Conservation (phyloP, 2,113 vertebrate genomes). For the Plecotus auritus region DNA sequence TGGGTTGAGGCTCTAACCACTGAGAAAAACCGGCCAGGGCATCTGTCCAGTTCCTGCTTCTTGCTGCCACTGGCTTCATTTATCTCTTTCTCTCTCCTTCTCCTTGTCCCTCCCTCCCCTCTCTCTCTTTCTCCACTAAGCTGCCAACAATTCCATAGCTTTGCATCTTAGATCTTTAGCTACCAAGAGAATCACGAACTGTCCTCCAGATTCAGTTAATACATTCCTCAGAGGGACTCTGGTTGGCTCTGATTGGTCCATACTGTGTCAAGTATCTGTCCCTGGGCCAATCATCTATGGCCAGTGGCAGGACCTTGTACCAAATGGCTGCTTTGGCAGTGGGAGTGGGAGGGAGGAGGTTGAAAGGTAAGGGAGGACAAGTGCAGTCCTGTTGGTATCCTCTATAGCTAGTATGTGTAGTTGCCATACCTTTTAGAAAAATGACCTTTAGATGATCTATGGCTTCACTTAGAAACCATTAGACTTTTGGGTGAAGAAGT, state of each 20-base stretch:
- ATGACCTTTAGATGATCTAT: neutral
- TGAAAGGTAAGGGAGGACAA: neutral
- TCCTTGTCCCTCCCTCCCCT: neutral
- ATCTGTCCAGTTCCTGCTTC: neutral
- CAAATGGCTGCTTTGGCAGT: neutral
- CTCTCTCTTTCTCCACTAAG: neutral
- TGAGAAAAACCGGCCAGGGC: no score
- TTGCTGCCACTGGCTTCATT: neutral
- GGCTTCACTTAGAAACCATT: neutral
- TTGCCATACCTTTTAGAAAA: slow-evolving; percentile 16
- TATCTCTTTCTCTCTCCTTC: neutral
- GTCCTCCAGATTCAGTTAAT: neutral
- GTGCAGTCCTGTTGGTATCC: neutral
- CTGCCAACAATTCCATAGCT: neutral
- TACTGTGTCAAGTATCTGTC: neutral
- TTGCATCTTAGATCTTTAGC: neutral
- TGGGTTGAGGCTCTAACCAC: no score
- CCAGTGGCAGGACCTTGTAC: neutral
- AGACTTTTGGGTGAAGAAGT: neutral
- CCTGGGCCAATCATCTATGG: neutral
- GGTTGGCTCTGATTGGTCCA: neutral
- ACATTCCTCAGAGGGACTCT: neutral
- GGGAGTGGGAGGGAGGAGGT: neutral
- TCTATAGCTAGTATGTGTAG: neutral
- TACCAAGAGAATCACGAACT: neutral